Base-by-base conservation (phyloP, 2,888 invertebrate genomes). In the Meteorus cinctellus region DNA sequence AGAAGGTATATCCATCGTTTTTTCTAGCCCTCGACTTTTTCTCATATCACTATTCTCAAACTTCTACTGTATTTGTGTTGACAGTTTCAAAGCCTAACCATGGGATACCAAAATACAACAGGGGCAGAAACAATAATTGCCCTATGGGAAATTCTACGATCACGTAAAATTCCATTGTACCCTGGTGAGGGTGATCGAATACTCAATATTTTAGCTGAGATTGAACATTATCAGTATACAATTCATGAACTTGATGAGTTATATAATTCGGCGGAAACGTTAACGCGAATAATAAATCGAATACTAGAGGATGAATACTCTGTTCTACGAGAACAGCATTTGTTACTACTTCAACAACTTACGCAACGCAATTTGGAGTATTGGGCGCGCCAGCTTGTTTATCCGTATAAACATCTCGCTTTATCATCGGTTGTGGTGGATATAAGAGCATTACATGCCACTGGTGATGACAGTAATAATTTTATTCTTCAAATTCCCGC, bases 141-240 rank as follows among this genome's bases (percentile, higher is more conserved):
- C 65, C 92, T 93, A 81, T 91, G 92, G 73, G 89, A 91, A 1
- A 91, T 92, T 41, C 87, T 94, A 8, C 90, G 90, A 1, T 90
- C 90, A 0, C 90, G 92, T 5, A 77, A 82, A 36, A 89, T 90
- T 10, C 88, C 91, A 0, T 90, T 93, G 59, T 90, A 91, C 80
- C 94, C 94, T 0, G 94, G 94, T 0, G 94, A 93, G 84, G 94
- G 94, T 0, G 92, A 93, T 78, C 90, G 92, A 24, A 91, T 94
- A 0, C 87, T 95, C 16, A 88, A 88, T 63, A 91, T 94, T 73
- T 88, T 93, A 1, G 87, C 90, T 19, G 92, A 92, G 76, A 92
- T 94, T 84, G 90, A 93, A 78, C 86, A 90, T 65, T 94, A 93
- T 83, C 90, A 92, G 62, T 88, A 89, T 76, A 87, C 84, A 87